Percentiles rank a stretch among this genome's conserved stretches.
Evolutionary conservation across 2,888 invertebrate genomes (phyloP).

Genomic region (Aphidius colemani): DNA sequence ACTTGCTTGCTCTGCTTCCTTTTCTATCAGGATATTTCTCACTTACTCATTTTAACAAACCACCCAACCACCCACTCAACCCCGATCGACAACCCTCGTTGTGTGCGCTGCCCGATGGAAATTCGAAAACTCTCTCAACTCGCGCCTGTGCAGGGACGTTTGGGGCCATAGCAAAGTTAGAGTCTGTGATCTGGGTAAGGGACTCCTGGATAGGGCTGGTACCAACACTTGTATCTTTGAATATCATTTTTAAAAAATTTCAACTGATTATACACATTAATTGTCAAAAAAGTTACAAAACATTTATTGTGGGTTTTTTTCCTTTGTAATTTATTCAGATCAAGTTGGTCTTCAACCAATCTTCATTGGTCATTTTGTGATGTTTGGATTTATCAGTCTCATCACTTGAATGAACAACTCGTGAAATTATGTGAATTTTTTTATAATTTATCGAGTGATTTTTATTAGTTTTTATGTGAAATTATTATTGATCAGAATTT

Average conservation of each 20-base stretch:
- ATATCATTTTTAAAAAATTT: too few species aligned
- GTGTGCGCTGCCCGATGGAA: slow-evolving; percentile 42
- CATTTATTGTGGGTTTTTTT: too few species aligned
- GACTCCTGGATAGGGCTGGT: slow-evolving; percentile 45
- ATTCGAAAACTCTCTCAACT: slow-evolving; percentile 40
- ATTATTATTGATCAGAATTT: too few species aligned
- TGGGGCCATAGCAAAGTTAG: slow-evolving; percentile 50
- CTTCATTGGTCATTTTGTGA: too few species aligned
- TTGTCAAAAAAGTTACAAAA: too few species aligned
- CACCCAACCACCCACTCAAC: slow-evolving; percentile 18
- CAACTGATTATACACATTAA: too few species aligned
- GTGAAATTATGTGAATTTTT: too few species aligned
- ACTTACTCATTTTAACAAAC: background rate
- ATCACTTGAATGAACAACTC: too few species aligned
- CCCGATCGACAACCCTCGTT: slow-evolving; percentile 28
- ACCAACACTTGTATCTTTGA: slow-evolving; percentile 33
- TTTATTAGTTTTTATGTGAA: too few species aligned
- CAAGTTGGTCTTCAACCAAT: too few species aligned
- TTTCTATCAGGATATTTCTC: slow-evolving; percentile 25
- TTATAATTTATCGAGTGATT: too few species aligned
- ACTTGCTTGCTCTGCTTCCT: slow-evolving; percentile 8
- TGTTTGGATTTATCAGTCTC: background rate
- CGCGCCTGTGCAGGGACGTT: slow-evolving; percentile 54
- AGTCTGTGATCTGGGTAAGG: slow-evolving; percentile 44
- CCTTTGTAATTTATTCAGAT: too few species aligned